These are phyloP conservation scores for Spicauda simplicius DNA, from an alignment of 2,888 invertebrate species.

Conservation along the genomic window DNA sequence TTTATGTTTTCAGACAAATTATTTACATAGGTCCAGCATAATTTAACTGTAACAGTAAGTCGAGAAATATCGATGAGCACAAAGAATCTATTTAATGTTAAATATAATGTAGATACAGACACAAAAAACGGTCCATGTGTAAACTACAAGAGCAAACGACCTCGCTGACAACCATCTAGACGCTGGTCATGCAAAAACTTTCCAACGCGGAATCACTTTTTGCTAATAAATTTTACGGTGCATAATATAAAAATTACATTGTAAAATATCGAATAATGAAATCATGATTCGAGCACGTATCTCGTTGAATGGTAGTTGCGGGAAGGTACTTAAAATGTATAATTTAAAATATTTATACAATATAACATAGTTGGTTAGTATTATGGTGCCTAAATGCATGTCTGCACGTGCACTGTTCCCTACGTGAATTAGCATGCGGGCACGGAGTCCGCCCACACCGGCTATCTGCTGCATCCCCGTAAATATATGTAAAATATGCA, in stretches of 20 bases:
- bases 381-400: conserved; percentile 52
- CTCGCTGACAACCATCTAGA: conserved; percentile 16
- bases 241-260: conserved; percentile 32
- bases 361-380: conserved; percentile 37
- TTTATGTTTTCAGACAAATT: conserved; percentile 1
- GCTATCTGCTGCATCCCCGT: conserved; percentile 70
- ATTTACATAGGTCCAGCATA: neutral
- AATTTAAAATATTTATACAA: conserved; percentile 39
- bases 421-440: conserved; percentile 69
- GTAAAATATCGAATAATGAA: conserved; percentile 32
- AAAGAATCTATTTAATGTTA: neutral
- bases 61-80: neutral
- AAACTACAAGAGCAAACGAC: conserved; percentile 21
- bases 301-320: conserved; percentile 29
- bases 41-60: neutral
- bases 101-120: neutral
- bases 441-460: conserved; percentile 69
- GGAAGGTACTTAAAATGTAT: conserved; percentile 26
- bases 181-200: conserved; percentile 28
- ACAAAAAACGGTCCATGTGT: conserved; percentile 11
- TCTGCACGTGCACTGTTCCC: conserved; percentile 56
- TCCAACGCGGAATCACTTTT: conserved; percentile 32
- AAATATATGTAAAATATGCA: conserved; percentile 81
- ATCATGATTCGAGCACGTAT: conserved; percentile 36
- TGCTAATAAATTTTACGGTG: conserved; percentile 32